Evolutionary conservation across 2,888 invertebrate species (phyloP), one percentile per base, ranked within the genome.

Genomic region (Spodoptera picta): DNA sequence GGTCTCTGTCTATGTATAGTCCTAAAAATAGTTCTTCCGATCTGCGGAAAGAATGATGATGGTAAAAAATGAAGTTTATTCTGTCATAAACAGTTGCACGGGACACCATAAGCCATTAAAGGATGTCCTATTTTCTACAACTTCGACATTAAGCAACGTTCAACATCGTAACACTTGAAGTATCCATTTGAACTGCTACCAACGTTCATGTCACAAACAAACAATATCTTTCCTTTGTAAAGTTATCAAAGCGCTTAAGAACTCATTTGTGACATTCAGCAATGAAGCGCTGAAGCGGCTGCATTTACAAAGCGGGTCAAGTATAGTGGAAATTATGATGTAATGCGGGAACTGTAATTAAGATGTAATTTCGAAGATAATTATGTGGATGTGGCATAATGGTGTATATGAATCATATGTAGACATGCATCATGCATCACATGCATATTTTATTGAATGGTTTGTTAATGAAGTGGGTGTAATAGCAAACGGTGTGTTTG

Each of bases 221-320:
- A 73, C 62, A 62, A 65, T 65, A 69, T 61, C 47, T 69, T 42
- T 66, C 50, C 65, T 79, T 76, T 76, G 69, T 65, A 56, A 55
- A 63, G 57, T 61, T 68, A 63, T 68, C 60, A 66, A 72, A 74
- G 65, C 55, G 66, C 60, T 62, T 54, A 60, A 51, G 53, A 36
- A 65, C 45, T 67, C 75, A 64, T 69, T 71, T 63, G 69, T 57
- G 36, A 70, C 51, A 69, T 60, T 51, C 52, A 65, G 57, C 49
- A 43, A 43, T 71, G 43, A 63, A 71, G 55, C 49, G 47, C 46
- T 71, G 43, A 63, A 71, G 55, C 73, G 48, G 57, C 47, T 73
- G 59, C 65, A 73, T 57, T 56, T 71, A 69, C 41, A 48, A 74
- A 75, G 46, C 57, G 50, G 72, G 71, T 77, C 78, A 75, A 65